These are phyloP conservation scores for Bombus consobrinus DNA, from an alignment of 1,140 invertebrate species.

Conservation along the genomic window DNA sequence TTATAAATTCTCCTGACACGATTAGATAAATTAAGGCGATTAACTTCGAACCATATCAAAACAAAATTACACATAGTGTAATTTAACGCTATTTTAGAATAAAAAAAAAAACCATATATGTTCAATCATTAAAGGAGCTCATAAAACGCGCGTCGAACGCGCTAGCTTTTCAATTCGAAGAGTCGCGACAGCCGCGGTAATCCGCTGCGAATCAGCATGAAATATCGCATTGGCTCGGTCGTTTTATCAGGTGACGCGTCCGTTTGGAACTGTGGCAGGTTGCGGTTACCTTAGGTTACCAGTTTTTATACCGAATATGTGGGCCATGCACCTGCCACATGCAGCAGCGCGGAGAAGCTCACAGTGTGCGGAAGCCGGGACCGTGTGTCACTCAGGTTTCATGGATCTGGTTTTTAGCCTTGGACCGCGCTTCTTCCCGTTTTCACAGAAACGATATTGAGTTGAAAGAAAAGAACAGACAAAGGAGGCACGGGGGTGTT, in stretches of 20 bases:
- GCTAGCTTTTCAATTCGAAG: neutral
- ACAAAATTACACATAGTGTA: neutral
- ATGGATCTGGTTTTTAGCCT: constrained; percentile 64
- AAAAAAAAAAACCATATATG: too few species aligned
- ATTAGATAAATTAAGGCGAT: neutral
- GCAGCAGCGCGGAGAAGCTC: constrained; percentile 37
- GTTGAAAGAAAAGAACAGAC: neutral
- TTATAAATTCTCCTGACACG: neutral
- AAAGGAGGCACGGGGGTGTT: neutral
- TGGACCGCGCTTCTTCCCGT: constrained; percentile 14
- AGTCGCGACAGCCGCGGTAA: neutral
- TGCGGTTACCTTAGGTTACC: constrained; percentile 60
- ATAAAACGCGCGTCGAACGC: neutral
- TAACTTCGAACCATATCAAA: neutral
- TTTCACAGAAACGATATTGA: neutral
- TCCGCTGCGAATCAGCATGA: constrained; percentile 35
- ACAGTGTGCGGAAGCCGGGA: constrained; percentile 51
- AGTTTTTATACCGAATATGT: constrained; percentile 67
- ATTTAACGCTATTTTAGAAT: too few species aligned
- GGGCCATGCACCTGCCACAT: constrained; percentile 68
- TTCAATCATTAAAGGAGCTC: neutral
- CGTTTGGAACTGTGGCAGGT: constrained; percentile 31
- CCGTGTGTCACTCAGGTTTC: constrained; percentile 52
- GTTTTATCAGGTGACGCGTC: constrained; percentile 32
- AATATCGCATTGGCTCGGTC: constrained; percentile 26